A percentile compares a stretch with the other conserved stretches of the same genome.
Conservation (phyloP, 2,113 vertebrate genomes). For the Pygoscelis adeliae region DNA sequence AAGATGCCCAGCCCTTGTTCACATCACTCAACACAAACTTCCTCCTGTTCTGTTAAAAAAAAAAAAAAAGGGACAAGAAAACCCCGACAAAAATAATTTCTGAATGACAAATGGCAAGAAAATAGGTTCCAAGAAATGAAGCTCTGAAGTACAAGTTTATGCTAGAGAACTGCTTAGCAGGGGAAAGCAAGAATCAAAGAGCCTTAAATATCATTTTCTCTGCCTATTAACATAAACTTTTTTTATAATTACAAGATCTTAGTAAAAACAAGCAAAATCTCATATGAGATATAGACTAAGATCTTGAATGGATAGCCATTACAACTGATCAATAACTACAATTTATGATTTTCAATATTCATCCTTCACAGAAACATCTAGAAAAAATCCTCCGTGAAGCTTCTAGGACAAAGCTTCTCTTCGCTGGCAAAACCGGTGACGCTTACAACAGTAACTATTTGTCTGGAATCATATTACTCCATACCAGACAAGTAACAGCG, state of each 20-base stretch:
- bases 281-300: accelerated
- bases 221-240: background rate
- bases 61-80: background rate
- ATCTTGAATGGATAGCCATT: accelerated
- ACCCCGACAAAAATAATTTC: background rate
- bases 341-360: background rate
- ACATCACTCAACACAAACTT: background rate
- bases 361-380: background rate
- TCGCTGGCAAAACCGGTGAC: background rate
- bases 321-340: background rate
- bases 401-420: background rate
- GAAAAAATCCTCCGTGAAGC: background rate
- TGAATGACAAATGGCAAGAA: background rate
- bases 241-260: background rate
- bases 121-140: background rate
- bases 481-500: background rate
- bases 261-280: background rate
- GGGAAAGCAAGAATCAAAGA: background rate
- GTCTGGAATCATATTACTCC: background rate
- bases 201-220: background rate
- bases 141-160: background rate
- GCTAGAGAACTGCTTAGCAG: background rate
- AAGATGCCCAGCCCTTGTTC: background rate
- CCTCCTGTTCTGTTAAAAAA: background rate
- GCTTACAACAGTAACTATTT: background rate